These are phyloP conservation scores for Loxodonta africana DNA, from an alignment of 2,113 vertebrate genomes.

Conservation along the genomic window DNA sequence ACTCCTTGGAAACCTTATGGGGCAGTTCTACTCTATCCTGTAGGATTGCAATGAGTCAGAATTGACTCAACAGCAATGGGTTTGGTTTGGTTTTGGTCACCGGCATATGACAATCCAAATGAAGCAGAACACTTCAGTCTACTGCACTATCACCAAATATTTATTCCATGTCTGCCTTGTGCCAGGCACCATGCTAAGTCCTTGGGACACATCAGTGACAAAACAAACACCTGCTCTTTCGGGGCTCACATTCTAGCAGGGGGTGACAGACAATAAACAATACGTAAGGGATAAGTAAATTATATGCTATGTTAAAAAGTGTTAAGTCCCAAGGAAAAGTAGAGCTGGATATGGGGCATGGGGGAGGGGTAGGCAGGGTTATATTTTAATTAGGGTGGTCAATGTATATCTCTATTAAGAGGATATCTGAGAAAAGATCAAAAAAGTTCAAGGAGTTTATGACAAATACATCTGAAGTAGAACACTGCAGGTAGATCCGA, in stretches of 20 bases:
- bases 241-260: background rate
- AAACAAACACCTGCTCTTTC: background rate
- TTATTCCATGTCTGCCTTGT: background rate
- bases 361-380: background rate
- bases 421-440: background rate
- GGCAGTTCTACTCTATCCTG: too few species aligned
- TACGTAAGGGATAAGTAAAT: background rate
- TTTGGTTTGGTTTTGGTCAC: too few species aligned
- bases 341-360: background rate
- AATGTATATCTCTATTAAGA: background rate
- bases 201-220: background rate
- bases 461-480: background rate
- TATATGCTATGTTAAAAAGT: background rate
- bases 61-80: too few species aligned
- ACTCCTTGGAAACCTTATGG: too few species aligned
- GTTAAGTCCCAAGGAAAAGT: background rate
- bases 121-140: background rate
- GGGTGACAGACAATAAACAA: background rate
- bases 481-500: background rate
- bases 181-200: background rate
- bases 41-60: too few species aligned
- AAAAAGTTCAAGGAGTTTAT: background rate
- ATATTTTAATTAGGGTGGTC: background rate
- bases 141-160: background rate
- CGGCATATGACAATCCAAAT: background rate